Conservation (phyloP, 1,140 invertebrate genomes). For the Orchestia grillus region DNA sequence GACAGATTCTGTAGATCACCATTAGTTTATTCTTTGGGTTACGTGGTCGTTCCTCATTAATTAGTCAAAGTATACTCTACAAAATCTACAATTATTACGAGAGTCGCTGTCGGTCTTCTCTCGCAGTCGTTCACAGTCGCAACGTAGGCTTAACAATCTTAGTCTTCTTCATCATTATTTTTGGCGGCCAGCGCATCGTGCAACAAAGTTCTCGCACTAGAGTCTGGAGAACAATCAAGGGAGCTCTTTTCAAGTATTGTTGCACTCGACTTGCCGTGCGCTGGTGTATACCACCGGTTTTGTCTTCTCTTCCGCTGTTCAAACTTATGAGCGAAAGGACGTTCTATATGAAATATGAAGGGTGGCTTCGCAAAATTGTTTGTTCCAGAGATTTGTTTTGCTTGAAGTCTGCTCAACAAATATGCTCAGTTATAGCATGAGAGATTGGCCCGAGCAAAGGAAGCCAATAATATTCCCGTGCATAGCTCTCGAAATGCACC, state of each 20-base stretch:
- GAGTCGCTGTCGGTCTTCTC: not conserved
- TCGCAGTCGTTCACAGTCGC: not conserved
- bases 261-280: not conserved
- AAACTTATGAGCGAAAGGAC: not conserved
- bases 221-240: not conserved
- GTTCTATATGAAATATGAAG: not conserved
- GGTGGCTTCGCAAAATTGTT: not conserved
- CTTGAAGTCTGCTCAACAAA: not conserved
- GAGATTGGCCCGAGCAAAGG: not conserved
- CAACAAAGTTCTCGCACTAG: not conserved
- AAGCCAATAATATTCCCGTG: not conserved
- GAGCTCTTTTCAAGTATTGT: not conserved
- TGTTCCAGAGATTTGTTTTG: not conserved
- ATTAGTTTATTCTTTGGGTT: not conserved
- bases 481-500: not conserved
- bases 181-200: not conserved
- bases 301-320: not conserved
- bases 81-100: not conserved
- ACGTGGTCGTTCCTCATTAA: not conserved
- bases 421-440: not conserved
- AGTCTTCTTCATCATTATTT: not conserved
- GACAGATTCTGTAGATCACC: no score
- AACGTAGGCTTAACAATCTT: not conserved
- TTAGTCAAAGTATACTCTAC: not conserved
- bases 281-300: not conserved